Evolutionary conservation across 2,113 vertebrate genomes (phyloP).

Genomic region (Campylomormyrus tamandua): DNA sequence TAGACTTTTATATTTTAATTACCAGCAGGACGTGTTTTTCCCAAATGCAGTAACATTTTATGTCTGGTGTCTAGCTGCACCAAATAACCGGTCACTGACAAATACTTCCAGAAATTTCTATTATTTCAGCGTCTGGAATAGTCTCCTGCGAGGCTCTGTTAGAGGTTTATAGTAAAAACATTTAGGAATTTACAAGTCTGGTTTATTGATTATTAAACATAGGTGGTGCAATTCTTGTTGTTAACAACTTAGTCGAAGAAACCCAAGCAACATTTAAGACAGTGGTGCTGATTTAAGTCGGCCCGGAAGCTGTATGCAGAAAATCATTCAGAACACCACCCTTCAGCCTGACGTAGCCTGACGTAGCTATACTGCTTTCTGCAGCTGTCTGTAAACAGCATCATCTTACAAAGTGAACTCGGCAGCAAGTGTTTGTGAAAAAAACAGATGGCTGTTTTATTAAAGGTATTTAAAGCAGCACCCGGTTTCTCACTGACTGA

Average conservation of each 20-base stretch:
- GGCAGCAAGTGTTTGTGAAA: background rate
- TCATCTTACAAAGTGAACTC: background rate
- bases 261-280: background rate
- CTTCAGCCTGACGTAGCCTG: background rate
- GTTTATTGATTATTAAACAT: slow-evolving; percentile 21
- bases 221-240: slow-evolving; percentile 17
- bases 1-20: background rate
- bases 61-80: background rate
- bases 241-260: slow-evolving; percentile 14
- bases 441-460: background rate
- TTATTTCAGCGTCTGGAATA: background rate
- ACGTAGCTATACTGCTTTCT: background rate
- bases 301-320: background rate
- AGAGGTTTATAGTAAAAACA: background rate
- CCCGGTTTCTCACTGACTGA: background rate
- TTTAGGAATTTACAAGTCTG: background rate
- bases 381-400: background rate
- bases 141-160: background rate
- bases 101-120: background rate
- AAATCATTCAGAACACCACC: background rate
- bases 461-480: background rate
- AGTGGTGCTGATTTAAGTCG: background rate
- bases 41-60: background rate
- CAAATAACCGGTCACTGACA: background rate
- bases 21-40: background rate